Conservation (phyloP, 2,797 vertebrate species). For the Fistularia commersonii region DNA sequence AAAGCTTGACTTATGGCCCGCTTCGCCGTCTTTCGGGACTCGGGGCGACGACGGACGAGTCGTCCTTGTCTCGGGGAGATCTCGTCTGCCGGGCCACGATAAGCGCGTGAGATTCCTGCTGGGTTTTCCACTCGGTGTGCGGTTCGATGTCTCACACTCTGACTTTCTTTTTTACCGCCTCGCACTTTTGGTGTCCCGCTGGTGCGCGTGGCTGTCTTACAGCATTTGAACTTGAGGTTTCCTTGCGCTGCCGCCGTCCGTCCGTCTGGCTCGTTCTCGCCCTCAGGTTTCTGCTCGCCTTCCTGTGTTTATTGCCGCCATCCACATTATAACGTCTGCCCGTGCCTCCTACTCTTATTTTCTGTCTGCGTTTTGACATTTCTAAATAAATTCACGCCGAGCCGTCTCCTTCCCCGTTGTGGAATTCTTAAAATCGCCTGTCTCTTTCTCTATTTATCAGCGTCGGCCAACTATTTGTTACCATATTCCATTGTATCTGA, state of each 20-base stretch:
- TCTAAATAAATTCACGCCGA: too few relatives aligned
- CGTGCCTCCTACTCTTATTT: constrained; percentile 37
- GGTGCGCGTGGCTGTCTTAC: constrained; percentile 33
- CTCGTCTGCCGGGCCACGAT: constrained; percentile 31
- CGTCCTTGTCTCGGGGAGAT: constrained; percentile 53
- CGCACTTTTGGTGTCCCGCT: constrained; percentile 21
- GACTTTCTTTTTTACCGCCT: constrained; percentile 19
- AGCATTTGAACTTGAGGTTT: constrained; percentile 44
- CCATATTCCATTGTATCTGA: too few relatives aligned
- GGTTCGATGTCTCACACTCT: constrained; percentile 30
- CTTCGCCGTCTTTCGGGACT: constrained; percentile 24
- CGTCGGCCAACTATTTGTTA: too few relatives aligned
- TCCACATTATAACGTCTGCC: constrained; percentile 24
- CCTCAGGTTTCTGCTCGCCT: constrained; percentile 16
- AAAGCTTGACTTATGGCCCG: constrained; percentile 23
- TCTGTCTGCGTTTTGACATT: constrained; percentile 26
- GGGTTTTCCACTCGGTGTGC: constrained; percentile 33
- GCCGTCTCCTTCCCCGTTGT: too few relatives aligned
- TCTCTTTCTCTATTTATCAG: too few relatives aligned
- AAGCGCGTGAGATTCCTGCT: constrained; percentile 39
- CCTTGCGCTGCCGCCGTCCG: constrained; percentile 19
- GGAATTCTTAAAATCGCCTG: too few relatives aligned
- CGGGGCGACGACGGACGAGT: constrained; percentile 38
- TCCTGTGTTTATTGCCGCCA: constrained; percentile 36
- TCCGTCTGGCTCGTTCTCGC: constrained; percentile 39